A percentile compares a stretch with the other conserved stretches of the same genome.
Evolutionary conservation across 2,113 vertebrate genomes (phyloP).

Genomic region (Mohoua ochrocephala): DNA sequence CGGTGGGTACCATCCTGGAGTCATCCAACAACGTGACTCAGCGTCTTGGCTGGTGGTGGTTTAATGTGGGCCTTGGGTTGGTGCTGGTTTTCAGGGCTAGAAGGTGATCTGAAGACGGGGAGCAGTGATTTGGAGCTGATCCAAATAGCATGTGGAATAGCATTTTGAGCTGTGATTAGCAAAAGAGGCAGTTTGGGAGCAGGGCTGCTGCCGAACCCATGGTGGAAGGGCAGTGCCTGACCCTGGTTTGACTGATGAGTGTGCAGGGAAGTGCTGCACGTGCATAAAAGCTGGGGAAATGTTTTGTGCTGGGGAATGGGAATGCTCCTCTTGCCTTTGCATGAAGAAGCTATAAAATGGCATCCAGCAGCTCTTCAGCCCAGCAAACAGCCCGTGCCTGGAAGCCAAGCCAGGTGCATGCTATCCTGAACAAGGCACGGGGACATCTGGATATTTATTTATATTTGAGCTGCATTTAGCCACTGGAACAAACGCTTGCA

Average conservation of each 20-base stretch:
- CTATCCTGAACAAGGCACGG: background rate
- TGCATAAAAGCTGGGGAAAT: background rate
- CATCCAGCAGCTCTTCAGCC: background rate
- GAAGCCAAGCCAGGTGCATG: background rate
- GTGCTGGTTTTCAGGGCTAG: background rate
- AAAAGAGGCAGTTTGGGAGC: background rate
- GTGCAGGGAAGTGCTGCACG: rapidly evolving
- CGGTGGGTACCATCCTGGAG: background rate
- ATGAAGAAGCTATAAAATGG: background rate
- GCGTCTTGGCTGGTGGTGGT: rapidly evolving
- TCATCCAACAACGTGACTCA: background rate
- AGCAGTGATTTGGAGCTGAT: background rate
- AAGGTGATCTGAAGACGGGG: background rate
- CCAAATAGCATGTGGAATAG: too few species aligned
- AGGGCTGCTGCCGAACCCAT: rapidly evolving
- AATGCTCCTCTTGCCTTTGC: background rate
- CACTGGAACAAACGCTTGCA: background rate
- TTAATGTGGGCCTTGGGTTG: background rate
- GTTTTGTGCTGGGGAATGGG: background rate
- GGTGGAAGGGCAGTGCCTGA: background rate
- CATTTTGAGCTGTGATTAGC: background rate
- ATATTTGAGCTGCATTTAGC: background rate
- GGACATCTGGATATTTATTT: background rate
- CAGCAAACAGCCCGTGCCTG: background rate
- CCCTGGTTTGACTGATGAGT: background rate